phyloP scores from a whole-genome alignment of 2,888 invertebrate genomes.

The Nephrotoma appendiculata region DNA sequence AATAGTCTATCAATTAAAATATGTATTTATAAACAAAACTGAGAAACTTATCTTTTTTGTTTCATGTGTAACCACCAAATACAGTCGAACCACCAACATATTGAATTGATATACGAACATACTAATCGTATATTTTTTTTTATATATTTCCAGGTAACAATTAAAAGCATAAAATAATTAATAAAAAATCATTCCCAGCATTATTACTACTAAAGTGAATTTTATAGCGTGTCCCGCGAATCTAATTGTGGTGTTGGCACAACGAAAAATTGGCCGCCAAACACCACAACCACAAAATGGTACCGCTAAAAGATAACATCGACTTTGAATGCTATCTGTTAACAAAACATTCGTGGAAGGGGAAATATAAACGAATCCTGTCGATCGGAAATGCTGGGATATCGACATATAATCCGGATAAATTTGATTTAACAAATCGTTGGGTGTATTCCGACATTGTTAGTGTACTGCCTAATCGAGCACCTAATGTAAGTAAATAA shows the following conservation, averaged over 20 bases:
- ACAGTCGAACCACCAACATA: neutral
- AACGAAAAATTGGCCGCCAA: neutral
- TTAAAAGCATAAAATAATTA: neutral
- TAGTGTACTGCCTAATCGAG: conserved; percentile 47
- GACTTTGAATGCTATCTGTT: conserved; percentile 95
- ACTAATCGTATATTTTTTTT: neutral
- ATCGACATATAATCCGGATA: conserved; percentile 92
- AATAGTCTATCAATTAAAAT: neutral
- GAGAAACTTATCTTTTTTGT: neutral
- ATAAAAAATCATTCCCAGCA: neutral
- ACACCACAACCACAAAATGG: conserved; percentile 9
- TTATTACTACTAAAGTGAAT: neutral
- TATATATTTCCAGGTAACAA: neutral
- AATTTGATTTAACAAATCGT: conserved; percentile 83
- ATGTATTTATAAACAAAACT: neutral
- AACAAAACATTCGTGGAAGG: conserved; percentile 98
- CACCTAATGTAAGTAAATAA: conserved; percentile 28
- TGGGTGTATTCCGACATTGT: conserved; percentile 76
- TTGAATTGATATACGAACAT: neutral
- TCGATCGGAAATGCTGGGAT: conserved; percentile 91
- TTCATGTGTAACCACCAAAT: neutral
- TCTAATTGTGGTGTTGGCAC: neutral
- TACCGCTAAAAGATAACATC: conserved; percentile 58
- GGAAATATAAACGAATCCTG: conserved; percentile 96
- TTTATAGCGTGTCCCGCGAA: neutral